Conservation (phyloP, 2,113 vertebrate species). For the Dicrurus megarhynchus region DNA sequence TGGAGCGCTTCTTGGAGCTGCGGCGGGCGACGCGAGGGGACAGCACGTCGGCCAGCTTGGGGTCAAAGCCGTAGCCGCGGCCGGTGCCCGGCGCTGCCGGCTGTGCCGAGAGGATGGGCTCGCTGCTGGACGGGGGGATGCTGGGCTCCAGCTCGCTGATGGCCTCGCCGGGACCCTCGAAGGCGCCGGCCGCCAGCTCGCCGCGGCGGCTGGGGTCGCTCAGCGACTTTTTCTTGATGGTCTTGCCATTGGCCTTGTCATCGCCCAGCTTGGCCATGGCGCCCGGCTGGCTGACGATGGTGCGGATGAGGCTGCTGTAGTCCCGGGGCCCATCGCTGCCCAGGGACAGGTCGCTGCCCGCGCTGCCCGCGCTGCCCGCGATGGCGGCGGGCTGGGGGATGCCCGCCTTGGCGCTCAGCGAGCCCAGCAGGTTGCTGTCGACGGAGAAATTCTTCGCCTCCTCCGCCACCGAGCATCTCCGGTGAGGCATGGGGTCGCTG, state of each 20-base stretch:
- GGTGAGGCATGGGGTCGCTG: conserved; percentile 96
- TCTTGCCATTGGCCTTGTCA: conserved; percentile 86
- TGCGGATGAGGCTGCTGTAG: conserved; percentile 89
- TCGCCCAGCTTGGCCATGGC: conserved; percentile 87
- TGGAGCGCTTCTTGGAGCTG: conserved; percentile 85
- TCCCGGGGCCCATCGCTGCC: conserved; percentile 85
- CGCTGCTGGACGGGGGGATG: conserved; percentile 92
- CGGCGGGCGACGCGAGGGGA: conserved; percentile 72
- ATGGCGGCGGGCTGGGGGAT: conserved; percentile 66
- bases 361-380: conserved; percentile 81
- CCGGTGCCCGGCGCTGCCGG: conserved; percentile 20
- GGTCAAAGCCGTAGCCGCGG: not conserved
- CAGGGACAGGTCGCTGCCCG: conserved; percentile 90
- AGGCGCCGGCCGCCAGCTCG: conserved; percentile 69
- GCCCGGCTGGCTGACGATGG: conserved; percentile 89
- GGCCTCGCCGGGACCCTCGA: conserved; percentile 80
- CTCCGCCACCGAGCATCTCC: conserved; percentile 77
- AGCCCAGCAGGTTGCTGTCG: conserved; percentile 93
- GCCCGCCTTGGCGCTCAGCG: conserved; percentile 79
- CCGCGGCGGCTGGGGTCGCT: conserved; percentile 95
- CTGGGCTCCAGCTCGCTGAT: conserved; percentile 86
- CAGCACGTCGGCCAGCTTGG: conserved; percentile 46
- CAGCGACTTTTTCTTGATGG: conserved; percentile 94
- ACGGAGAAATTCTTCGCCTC: conserved; percentile 87
- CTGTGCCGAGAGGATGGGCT: conserved; percentile 88